Evolutionary conservation across 2,797 vertebrate genomes (phyloP).

Genomic region (Micrastur ruficollis): DNA sequence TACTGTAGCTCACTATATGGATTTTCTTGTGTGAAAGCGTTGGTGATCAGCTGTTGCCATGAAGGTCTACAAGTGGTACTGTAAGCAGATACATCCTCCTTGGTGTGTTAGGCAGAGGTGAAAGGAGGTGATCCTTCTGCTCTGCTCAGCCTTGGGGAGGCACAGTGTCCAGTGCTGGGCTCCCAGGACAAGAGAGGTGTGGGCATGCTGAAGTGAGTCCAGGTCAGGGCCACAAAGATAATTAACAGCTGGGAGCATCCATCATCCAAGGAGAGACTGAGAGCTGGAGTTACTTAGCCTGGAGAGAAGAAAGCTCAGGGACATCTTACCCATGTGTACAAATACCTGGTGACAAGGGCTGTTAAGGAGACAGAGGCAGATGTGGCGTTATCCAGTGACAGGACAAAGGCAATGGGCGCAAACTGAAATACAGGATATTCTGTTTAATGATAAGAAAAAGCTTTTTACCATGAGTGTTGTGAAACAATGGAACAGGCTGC

Average conservation of each 20-base stretch:
- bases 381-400: background rate
- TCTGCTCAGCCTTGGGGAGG: background rate
- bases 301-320: background rate
- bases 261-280: background rate
- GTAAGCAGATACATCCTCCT: background rate
- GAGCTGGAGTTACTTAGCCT: background rate
- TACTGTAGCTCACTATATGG: background rate
- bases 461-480: fast-evolving
- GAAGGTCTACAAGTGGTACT: background rate
- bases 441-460: background rate
- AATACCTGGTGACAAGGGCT: background rate
- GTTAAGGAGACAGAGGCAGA: background rate
- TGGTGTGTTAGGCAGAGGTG: fast-evolving
- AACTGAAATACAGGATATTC: background rate
- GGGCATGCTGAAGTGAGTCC: background rate
- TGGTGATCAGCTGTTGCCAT: background rate
- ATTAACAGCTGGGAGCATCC: background rate
- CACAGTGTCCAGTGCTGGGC: background rate
- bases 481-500: background rate
- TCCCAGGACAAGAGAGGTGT: background rate
- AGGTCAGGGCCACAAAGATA: background rate
- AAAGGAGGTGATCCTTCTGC: background rate
- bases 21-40: background rate
- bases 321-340: fast-evolving
- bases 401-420: background rate